Base-by-base conservation (phyloP, 2,797 vertebrate species). In the Salarias fasciatus region DNA sequence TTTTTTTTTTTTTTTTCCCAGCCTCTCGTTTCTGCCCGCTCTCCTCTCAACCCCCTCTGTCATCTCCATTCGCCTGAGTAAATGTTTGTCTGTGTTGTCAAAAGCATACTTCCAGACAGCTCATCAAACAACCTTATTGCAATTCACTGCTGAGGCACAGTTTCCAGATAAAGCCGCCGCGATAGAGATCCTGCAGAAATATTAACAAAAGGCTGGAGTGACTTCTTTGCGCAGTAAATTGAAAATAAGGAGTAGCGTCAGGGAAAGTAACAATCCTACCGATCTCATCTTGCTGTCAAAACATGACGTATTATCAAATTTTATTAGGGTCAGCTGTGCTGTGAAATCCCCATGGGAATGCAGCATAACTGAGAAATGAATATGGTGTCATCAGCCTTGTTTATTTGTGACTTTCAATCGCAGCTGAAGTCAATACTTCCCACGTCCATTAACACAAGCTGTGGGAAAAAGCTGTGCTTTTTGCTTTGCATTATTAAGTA, bases 401-500 rank as follows among this genome's bases (percentile, higher is more conserved):
- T 62, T 56, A 31, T 53, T 50, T 58, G 8, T 57, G 33, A 64
- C 53, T 71, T 61, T 63, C 45, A 18, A 4, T 74, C 50, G 38
- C 53, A 61, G 57, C 60, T 58, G 51, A 63, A 54, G 49, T 53
- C 35, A 61, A 24, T 35, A 37, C 11, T 56, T 63, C 38, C 38
- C 37, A 44, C 2, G 5, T 62, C 49, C 44, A 65, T 80, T 71
- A 66, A 11, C 35, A 55, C 48, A 57, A 35, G 73, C 59, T 15
- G 56, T 18, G 62, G 33, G 62, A 60, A 15, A 80, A 67, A 61
- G 29, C 64, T 41, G 14, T 12, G 8, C 63, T 61, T 63, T n/a
- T 55, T 58, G 13, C 41, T 65, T 50, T 78, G 68, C 71, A 82
- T 84, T 69, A 83, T 80, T 77, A 46, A 77, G 74, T 69, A 59